These are phyloP conservation scores for Hylia prasina DNA, from an alignment of 2,113 vertebrate species.

Conservation along the genomic window DNA sequence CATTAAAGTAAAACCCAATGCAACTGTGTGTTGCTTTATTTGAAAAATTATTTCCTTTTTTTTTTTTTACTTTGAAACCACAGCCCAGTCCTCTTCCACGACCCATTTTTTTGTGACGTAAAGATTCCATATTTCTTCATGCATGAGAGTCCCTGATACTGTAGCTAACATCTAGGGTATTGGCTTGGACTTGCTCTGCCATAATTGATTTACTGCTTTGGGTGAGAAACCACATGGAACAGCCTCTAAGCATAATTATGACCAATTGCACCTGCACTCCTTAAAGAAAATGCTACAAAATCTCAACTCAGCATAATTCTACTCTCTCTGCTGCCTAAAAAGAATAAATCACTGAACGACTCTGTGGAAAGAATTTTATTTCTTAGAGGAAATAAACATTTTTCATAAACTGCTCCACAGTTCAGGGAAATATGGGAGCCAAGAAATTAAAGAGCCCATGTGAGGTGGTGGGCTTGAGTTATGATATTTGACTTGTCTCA, in stretches of 20 bases:
- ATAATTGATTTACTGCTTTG: slow-evolving; percentile 67
- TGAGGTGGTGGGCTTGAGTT: background rate
- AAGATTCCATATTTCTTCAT: background rate
- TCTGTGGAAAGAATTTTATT: slow-evolving; percentile 38
- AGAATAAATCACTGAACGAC: slow-evolving; percentile 46
- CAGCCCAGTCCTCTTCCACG: background rate
- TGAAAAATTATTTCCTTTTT: background rate
- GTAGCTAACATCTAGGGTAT: slow-evolving; percentile 38
- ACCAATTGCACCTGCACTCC: slow-evolving; percentile 63
- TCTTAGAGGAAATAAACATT: slow-evolving; percentile 48
- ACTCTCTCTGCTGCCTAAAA: slow-evolving; percentile 36
- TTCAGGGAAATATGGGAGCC: background rate
- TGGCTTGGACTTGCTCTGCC: slow-evolving; percentile 29
- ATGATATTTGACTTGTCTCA: background rate
- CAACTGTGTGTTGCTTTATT: background rate
- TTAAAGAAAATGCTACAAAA: slow-evolving; percentile 54
- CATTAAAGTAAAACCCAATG: background rate
- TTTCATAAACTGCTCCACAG: slow-evolving; percentile 9
- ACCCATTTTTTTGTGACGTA: background rate
- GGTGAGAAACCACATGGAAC: slow-evolving; percentile 62
- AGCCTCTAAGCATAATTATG: slow-evolving; percentile 53
- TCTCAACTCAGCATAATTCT: slow-evolving; percentile 60
- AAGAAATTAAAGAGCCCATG: background rate
- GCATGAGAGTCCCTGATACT: slow-evolving; percentile 6
- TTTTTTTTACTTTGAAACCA: slow-evolving; percentile 10